Evolutionary conservation across 1,140 invertebrate species (phyloP).

Genomic region (Drosophila simulans): DNA sequence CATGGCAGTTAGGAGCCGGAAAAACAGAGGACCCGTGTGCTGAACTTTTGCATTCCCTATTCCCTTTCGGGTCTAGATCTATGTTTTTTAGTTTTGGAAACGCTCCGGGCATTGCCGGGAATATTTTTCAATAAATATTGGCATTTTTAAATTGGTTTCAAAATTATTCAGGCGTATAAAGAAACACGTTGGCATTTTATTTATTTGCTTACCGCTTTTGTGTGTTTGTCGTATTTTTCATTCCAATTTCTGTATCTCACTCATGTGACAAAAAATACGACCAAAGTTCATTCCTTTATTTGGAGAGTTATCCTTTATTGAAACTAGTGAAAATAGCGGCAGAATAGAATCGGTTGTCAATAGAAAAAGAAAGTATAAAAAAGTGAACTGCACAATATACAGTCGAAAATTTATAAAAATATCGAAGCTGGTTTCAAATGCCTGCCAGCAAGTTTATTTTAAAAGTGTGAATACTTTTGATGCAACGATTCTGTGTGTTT

Average conservation of each 20-base stretch:
- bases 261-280: slow-evolving; percentile 62
- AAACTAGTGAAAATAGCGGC: slow-evolving; percentile 27
- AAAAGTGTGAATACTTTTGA: neutral
- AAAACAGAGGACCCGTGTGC: slow-evolving; percentile 40
- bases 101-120: slow-evolving; percentile 21
- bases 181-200: slow-evolving; percentile 69
- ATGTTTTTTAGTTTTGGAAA: slow-evolving; percentile 17
- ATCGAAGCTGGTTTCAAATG: slow-evolving; percentile 1
- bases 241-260: slow-evolving; percentile 40
- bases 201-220: slow-evolving; percentile 54
- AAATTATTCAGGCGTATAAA: slow-evolving; percentile 77
- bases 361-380: slow-evolving; percentile 30
- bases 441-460: neutral
- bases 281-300: slow-evolving; percentile 24
- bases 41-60: slow-evolving; percentile 22
- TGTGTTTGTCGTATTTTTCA: slow-evolving; percentile 25
- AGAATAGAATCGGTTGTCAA: slow-evolving; percentile 55
- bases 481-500: neutral
- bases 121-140: slow-evolving; percentile 82
- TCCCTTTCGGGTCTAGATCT: slow-evolving; percentile 24
- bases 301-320: slow-evolving; percentile 10
- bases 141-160: slow-evolving; percentile 72
- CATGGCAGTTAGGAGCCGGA: slow-evolving; percentile 69
- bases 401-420: slow-evolving; percentile 16
- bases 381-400: slow-evolving; percentile 1